Conservation (phyloP, 2,113 vertebrate genomes). For the Clarias macrocephalus region DNA sequence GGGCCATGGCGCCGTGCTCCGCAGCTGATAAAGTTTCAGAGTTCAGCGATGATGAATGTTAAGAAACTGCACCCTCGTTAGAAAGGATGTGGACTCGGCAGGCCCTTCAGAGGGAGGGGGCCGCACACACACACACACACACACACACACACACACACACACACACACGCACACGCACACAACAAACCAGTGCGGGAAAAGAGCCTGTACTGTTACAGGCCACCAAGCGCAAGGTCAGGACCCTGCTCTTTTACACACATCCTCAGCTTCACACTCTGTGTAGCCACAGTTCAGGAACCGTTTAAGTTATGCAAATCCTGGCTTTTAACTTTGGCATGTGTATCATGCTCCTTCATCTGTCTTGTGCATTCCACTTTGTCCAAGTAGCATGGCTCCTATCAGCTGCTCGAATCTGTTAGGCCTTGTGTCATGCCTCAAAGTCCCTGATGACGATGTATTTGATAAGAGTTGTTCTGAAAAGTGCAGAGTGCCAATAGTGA, state of each 20-base stretch:
- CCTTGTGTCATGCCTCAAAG: constrained; percentile 65
- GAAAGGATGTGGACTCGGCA: constrained; percentile 87
- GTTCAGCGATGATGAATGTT: constrained; percentile 95
- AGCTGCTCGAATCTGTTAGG: constrained; percentile 50
- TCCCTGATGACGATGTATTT: constrained; percentile 62
- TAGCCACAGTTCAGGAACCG: not conserved
- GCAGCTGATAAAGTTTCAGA: constrained; percentile 95
- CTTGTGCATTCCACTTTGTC: constrained; percentile 66
- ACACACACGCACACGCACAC: not conserved
- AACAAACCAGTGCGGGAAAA: constrained; percentile 2
- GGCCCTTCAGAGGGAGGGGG: constrained; percentile 66
- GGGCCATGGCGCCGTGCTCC: constrained; percentile 89
- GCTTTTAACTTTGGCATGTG: constrained; percentile 20
- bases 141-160: constrained; percentile 25
- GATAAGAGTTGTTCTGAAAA: constrained; percentile 62
- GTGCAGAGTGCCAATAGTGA: constrained; percentile 56
- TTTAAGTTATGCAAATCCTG: constrained; percentile 22
- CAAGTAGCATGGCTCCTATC: constrained; percentile 53
- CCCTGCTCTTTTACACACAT: constrained; percentile 19
- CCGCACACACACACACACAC: not conserved
- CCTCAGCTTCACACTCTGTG: not conserved
- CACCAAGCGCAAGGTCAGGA: constrained; percentile 53
- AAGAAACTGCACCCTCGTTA: constrained; percentile 87
- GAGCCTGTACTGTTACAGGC: constrained; percentile 27
- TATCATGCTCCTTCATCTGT: constrained; percentile 24